Conservation (phyloP, 1,140 invertebrate species). For the Zophobas atratus region DNA sequence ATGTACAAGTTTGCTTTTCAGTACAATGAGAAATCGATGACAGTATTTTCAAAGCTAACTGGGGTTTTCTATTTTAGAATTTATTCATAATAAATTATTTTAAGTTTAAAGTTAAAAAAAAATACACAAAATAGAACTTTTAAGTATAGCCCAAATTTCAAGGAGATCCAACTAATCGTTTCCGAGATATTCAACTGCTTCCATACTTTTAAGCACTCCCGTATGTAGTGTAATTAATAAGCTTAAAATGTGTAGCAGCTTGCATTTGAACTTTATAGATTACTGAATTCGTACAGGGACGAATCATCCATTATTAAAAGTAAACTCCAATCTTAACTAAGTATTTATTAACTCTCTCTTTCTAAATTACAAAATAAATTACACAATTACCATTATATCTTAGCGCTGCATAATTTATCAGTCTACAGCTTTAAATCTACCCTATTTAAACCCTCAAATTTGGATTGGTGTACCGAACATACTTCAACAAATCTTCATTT, state of each 20-base stretch:
- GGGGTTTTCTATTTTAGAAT: no score
- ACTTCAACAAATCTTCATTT: conserved; percentile 84
- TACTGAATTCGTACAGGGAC: neutral
- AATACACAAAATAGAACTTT: no score
- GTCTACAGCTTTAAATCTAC: conserved; percentile 26
- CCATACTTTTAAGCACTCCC: no score
- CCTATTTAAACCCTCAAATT: conserved; percentile 75
- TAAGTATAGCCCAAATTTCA: no score
- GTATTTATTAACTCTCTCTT: conserved; percentile 11
- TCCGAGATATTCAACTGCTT: no score
- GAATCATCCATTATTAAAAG: neutral
- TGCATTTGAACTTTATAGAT: neutral
- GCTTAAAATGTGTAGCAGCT: no score
- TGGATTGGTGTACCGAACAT: conserved; percentile 84
- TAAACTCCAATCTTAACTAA: neutral
- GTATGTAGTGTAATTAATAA: neutral
- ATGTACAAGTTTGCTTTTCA: no score
- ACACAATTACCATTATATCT: neutral
- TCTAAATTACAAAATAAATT: conserved; percentile 40
- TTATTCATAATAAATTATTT: no score
- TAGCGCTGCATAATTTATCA: conserved; percentile 35
- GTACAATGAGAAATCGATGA: no score
- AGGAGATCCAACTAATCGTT: no score
- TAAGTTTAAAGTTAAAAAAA: no score
- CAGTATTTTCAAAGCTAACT: no score